Base-by-base conservation (phyloP, 2,888 invertebrate genomes). In the Onthophagus sagittarius region DNA sequence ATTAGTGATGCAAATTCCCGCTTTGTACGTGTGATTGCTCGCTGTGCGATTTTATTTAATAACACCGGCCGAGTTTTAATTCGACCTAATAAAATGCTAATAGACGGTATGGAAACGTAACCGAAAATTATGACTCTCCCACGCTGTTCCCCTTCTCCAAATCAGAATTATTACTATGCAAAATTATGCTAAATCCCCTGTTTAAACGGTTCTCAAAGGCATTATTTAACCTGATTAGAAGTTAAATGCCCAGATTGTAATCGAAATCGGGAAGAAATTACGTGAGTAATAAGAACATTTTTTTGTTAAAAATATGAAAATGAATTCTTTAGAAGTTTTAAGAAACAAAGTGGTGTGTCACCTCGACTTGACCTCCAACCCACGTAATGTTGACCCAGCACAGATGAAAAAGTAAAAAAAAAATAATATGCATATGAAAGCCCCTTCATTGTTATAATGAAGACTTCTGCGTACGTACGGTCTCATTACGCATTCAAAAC, bases 1-100 rank as follows among this genome's bases (percentile, higher is more conserved):
- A 84, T 84, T 84, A 84, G 81, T 81, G 82, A 84, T 83, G 83
- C 81, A 83, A 84, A 84, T 84, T 82, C 82, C 79, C 79, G 81
- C 79, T 81, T 83, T 82, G 80, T 82, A 81, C 80, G 79, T 83
- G 81, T 82, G 82, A 81, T 81, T 82, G 80, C 79, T 78, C 75
- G 79, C 79, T 78, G 81, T 81, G 82, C 81, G 82, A 83, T 83
- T 83, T 82, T 82, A 79, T 82, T 83, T 82, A 83, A 83, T 83
- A 83, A 82, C 81, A 80, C 3, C 80, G 80, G 78, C 79, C 80
- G 78, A 67, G 79, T 81, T 80, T 80, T 77, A 77, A 77, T 77
- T 77, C 76, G 73, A 70, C 74, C 76, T 75, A 77, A 77, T 77
- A 77, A 67, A 77, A 77, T 77, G 77, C 76, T 77, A 77, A 77